Base-by-base conservation (phyloP, 2,888 invertebrate species). In the Flabesymbios commensalis region DNA sequence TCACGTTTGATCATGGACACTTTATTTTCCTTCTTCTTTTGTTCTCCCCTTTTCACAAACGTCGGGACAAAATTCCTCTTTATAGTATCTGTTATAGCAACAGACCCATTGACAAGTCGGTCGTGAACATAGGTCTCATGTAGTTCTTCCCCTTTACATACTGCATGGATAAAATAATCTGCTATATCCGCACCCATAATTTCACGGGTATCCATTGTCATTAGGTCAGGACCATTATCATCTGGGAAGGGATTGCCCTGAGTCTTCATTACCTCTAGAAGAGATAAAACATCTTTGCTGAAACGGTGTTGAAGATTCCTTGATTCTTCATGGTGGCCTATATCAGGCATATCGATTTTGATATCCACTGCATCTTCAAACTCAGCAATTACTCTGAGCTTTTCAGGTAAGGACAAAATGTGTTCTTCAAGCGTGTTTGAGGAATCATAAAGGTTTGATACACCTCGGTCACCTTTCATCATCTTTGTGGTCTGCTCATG, bases 401-500 rank as follows among this genome's bases (percentile, higher is more conserved):
- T 52, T 53, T 69, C 67, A 41, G 65, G 65, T 19, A 45, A 60
- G 32, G 59, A 52, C 3, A 61, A 39, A 59, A 63, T 58, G 59
- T 64, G 67, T 17, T 55, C 10, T 24, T 36, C 41, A 1, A 65
- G 36, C 3, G 65, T 62, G 29, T 14, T 24, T 14, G 59, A 56
- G 26, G 61, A 68, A 45, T 62, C 65, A 31, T 65, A 66, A 2
- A 61, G 14, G 10, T 64, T 67, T 2, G 65, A 54, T 29, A 54
- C 64, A 7, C 69, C 66, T 32, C 68, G 63, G 22, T 49, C 51
- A 14, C 59, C 68, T 55, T 59, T 57, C 52, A 63, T 53, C 14
- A 33, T 22, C 7, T 56, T 33, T 47, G 67, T 70, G 24, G 60
- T 42, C 33, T 70, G 69, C 31, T 67, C 67, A 48, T 69, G 70